Evolutionary conservation across 1,140 invertebrate species (phyloP), one percentile per base, ranked within the genome.

Genomic region (Acyrthosiphon pisum): DNA sequence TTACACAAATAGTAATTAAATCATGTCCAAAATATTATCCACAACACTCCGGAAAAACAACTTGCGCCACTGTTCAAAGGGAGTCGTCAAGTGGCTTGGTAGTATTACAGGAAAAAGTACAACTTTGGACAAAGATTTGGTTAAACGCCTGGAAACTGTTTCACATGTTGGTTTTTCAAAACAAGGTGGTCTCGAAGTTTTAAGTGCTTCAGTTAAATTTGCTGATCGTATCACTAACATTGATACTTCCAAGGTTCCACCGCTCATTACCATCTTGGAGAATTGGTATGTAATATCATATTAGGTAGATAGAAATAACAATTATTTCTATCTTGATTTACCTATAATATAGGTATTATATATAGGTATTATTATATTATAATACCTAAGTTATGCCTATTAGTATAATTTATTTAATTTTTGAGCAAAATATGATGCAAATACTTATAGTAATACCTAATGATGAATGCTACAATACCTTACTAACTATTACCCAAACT

Each of bases 91-190:
- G 22, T 37, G 88, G 48, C 9, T 89, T 37, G 6, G 35, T 56
- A 56, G 35, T 53, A 23, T 37, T 46, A 18, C 35, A 23, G 30
- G 11, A 4, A 35, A 53, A 22, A 37, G n/a, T 53, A 53, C n/a
- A 4, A 6, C 9, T 11, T 46, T 84, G 23, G 48, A 93, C 81
- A 81, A 93, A 44, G 91, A 93, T 53, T 86, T 93, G 37, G 76
- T 37, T 7, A 86, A 86, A 44, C 91, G 91, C n/a, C 84, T 93
- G 14, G 91, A 93, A 53, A 86, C 91, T 23, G 91, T 93, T 3
- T 93, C 91, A 9, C 48, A 86, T 20, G 91, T 93, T n/a, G 91
- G 91, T 37, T 93, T 93, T 83, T 84, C 91, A 86, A 83, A 93
- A 53, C 8, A 60, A 44, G 20, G 81, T 4, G 91, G 91, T 41